A percentile compares a stretch with the other conserved stretches of the same genome.
These are phyloP conservation scores for Anolis carolinensis DNA, from an alignment of 2,113 vertebrate genomes.

Conservation along the genomic window DNA sequence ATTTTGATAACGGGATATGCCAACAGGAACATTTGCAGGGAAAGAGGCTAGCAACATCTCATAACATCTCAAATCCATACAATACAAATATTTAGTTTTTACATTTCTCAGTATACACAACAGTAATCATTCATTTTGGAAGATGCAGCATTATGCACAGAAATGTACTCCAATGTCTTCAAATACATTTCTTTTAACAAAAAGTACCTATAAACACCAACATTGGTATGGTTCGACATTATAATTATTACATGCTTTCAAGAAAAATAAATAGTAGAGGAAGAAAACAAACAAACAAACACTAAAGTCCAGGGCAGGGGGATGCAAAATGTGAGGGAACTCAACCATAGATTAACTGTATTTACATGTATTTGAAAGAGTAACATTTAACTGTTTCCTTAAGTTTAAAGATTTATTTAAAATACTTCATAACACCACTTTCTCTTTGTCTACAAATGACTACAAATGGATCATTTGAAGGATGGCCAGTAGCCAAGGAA, in stretches of 20 bases:
- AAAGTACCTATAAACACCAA: not conserved
- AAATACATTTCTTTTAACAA: not conserved
- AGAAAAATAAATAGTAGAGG: constrained; percentile 20
- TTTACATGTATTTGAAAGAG: not conserved
- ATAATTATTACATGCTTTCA: not conserved
- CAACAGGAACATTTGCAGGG: constrained; percentile 22
- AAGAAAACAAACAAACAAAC: not conserved
- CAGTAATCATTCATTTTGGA: constrained; percentile 23
- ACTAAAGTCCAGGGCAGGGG: not conserved
- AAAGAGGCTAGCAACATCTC: constrained; percentile 27
- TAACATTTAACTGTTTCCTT: not conserved
- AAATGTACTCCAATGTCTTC: not conserved
- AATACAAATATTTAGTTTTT: not conserved
- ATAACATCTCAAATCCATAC: not conserved
- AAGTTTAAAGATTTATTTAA: not conserved
- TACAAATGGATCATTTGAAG: constrained; percentile 13
- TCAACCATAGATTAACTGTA: constrained; percentile 22
- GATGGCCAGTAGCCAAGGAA: not conserved
- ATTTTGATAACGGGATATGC: not conserved
- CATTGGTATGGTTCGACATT: not conserved
- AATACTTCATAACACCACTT: constrained; percentile 2
- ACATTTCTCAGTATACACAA: constrained; percentile 30
- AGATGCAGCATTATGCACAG: not conserved
- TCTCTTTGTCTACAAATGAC: constrained; percentile 1
- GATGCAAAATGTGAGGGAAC: not conserved